Conservation (phyloP, 2,888 invertebrate genomes). For the Cryptophagus acutangulus region DNA sequence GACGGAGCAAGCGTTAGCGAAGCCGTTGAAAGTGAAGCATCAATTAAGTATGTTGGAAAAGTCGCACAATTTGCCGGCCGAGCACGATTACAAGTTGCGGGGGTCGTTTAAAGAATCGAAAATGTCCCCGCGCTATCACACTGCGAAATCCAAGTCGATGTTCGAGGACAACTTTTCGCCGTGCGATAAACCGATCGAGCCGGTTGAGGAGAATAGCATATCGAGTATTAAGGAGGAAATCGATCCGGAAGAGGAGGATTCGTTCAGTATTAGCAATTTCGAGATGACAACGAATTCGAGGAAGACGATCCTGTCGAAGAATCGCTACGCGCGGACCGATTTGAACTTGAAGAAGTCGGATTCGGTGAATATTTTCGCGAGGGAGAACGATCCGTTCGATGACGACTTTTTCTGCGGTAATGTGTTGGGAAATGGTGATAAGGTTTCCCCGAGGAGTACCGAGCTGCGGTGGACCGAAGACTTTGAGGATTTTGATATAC, state of each 20-base stretch:
- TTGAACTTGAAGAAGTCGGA: slow-evolving; percentile 79
- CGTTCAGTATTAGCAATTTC: slow-evolving; percentile 32
- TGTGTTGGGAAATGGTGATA: slow-evolving; percentile 27
- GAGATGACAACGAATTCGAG: slow-evolving; percentile 31
- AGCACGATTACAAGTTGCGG: slow-evolving; percentile 23
- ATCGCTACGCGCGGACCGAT: slow-evolving; percentile 44
- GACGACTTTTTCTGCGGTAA: slow-evolving; percentile 68
- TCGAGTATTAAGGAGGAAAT: slow-evolving; percentile 45
- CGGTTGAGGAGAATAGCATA: slow-evolving; percentile 33
- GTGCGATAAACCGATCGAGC: slow-evolving; percentile 29
- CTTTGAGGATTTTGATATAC: slow-evolving; percentile 47
- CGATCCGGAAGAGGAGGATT: slow-evolving; percentile 35
- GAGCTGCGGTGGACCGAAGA: slow-evolving; percentile 50
- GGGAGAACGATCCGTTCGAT: slow-evolving; percentile 83
- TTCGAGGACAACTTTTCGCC: slow-evolving; percentile 58
- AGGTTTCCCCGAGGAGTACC: slow-evolving; percentile 30
- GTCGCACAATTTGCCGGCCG: slow-evolving; percentile 29
- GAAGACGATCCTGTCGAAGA: slow-evolving; percentile 37
- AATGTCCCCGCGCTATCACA: slow-evolving; percentile 28
- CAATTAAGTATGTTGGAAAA: slow-evolving; percentile 17
- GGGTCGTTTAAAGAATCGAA: slow-evolving; percentile 27
- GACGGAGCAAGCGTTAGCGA: slow-evolving; percentile 39
- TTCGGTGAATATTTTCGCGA: slow-evolving; percentile 83
- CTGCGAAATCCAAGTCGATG: slow-evolving; percentile 44
- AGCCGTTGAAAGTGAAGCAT: slow-evolving; percentile 17